phyloP scores from a whole-genome alignment of 1,140 invertebrate genomes.

The Harpegnathos saltator region DNA sequence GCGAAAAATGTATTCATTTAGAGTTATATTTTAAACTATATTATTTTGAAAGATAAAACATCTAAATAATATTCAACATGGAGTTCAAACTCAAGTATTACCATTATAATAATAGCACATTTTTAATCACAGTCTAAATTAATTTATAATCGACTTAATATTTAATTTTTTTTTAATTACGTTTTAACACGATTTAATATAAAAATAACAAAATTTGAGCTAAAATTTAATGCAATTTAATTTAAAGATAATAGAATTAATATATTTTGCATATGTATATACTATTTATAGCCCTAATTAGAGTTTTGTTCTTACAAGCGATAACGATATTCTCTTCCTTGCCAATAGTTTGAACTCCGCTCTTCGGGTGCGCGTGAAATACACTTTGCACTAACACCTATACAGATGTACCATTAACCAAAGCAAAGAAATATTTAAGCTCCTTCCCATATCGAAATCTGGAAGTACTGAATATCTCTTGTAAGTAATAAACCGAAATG shows the following conservation, averaged over 20 bases:
- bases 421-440: conserved; percentile 76
- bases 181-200: conserved; percentile 9
- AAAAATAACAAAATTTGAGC: conserved; percentile 39
- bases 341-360: conserved; percentile 66
- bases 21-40: background rate
- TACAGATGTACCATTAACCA: conserved; percentile 51
- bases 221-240: conserved; percentile 38
- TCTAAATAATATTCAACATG: background rate
- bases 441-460: conserved; percentile 71
- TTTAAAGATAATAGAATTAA: background rate
- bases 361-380: conserved; percentile 41
- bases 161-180: conserved; percentile 29
- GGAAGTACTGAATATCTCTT: conserved; percentile 75
- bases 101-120: background rate
- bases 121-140: conserved; percentile 18
- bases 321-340: conserved; percentile 49
- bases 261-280: conserved; percentile 28
- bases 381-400: conserved; percentile 53
- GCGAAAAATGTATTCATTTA: background rate
- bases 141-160: conserved; percentile 30
- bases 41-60: background rate
- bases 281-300: conserved; percentile 15
- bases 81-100: background rate
- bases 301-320: background rate
- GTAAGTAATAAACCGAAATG: conserved; percentile 75